Base-by-base conservation (phyloP, 2,888 invertebrate species). In the Lasioglossum villosulum region DNA sequence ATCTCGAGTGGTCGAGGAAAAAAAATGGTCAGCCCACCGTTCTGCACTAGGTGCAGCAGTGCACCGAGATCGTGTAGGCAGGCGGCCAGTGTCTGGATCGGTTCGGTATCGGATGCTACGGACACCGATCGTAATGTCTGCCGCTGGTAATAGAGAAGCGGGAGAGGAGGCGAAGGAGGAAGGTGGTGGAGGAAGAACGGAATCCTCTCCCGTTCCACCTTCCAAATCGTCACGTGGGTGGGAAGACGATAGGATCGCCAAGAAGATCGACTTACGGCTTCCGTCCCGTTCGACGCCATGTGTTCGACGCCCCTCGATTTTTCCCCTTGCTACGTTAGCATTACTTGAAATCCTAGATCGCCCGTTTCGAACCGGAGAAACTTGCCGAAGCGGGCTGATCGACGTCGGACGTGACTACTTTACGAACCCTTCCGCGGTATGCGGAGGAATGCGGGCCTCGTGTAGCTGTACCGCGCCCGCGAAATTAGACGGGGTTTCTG, bases 181-280 rank as follows among this genome's bases (percentile, higher is more conserved):
- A 45, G 68, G 27, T 27, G 59, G 30, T 30, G 63, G 30, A 80
- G 68, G 68, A 48, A 71, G 74, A 75, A 68, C 80, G 86, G 78
- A 81, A 88, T 85, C 84, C 71, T 83, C 73, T 83, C 79, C 48
- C 74, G 74, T 83, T 78, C 75, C 87, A 80, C 82, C 84, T 82
- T 80, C 87, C 79, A 77, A 87, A 85, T 75, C 80, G 78, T 80
- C 82, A 75, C 86, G 90, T 89, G 86, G 89, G 90, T 75, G 90
- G 84, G 81, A 82, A 83, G 84, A 80, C 90, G 90, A 90, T 90
- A 90, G 89, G 80, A 90, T 90, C 88, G 68, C 82, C 45, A 66
- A 37, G 81, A 84, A 83, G 90, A 90, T 90, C 90, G 86, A 90
- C 90, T 90, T 90, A 90, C 90, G 80, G 88, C 90, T 90, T 90